Evolutionary conservation across 2,113 vertebrate genomes (phyloP).

Genomic region (Bubalus kerabau): DNA sequence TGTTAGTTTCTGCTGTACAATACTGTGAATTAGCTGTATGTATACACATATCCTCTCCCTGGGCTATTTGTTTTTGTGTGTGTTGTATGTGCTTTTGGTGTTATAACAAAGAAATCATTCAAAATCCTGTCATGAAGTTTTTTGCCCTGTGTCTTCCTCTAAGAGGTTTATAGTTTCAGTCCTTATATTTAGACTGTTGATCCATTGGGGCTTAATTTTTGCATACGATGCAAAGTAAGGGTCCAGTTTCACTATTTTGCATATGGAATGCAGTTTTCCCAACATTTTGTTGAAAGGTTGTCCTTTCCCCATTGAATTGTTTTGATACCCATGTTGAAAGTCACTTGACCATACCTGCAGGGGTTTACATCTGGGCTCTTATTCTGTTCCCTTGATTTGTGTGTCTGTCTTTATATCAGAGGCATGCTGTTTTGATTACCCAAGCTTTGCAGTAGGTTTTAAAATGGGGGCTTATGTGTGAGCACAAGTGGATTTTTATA

Average conservation of each 20-base stretch:
- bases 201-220: not conserved
- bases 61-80: not conserved
- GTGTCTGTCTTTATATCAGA: not conserved
- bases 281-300: not conserved
- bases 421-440: not conserved
- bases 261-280: not conserved
- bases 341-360: not conserved
- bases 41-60: not conserved
- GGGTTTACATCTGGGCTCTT: not conserved
- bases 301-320: not conserved
- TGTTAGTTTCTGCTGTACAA: not conserved
- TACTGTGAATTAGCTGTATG: not conserved
- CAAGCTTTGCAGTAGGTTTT: not conserved
- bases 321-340: not conserved
- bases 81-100: not conserved
- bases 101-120: not conserved
- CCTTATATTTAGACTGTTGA: not conserved
- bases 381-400: not conserved
- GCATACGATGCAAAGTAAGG: not conserved
- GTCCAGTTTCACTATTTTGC: not conserved
- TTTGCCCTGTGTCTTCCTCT: not conserved
- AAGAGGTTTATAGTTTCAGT: not conserved
- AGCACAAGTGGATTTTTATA: not conserved
- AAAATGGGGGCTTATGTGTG: not conserved
- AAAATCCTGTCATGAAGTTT: not conserved